Evolutionary conservation across 1,140 invertebrate species (phyloP), one percentile per base, ranked within the genome.

Genomic region (Achatina immaculata): DNA sequence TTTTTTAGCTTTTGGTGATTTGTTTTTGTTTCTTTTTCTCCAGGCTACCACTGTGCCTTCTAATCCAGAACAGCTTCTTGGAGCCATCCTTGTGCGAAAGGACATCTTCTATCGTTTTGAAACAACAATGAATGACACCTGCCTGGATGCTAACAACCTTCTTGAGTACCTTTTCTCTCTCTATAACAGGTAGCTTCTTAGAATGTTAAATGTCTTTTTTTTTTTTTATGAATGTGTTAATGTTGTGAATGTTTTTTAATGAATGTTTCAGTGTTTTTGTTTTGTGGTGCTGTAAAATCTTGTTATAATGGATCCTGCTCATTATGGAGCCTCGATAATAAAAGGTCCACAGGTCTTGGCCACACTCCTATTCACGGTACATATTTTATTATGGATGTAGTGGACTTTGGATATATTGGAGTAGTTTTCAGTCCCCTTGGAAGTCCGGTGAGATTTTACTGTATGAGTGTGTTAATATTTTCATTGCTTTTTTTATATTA

Each of bases 101-200:
- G 78, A 80, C 40, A 80, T 80, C 65, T 80, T 80, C 31, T 45
- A 80, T 65, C n/a, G 78, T 11, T 80, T 80, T 80, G 78, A 80
- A 40, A 71, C 28, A 19, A 80, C 78, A 69, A 80, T 80, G 78
- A 11, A 80, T 51, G 78, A 80, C 48, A 80, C 78, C 3, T 80
- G 78, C 40, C 40, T 80, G 48, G 78, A 80, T 72, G 78, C 78
- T 14, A 80, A 80, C 40, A 80, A 72, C 31, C 40, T 80, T 24
- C 40, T 80, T 31, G 78, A 80, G 58, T 80, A 80, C 51, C 68
- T 80, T 28, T 80, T 80, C 36, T 80, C 78, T 38, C 68, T 80
- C 11, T 80, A 80, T 48, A 80, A 80, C 78, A 80, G 78, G 78
- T 80, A 40, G 34, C 16, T 36, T 3, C 19, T 9, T 40, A 36